Evolutionary conservation across 2,113 vertebrate species (phyloP).

Genomic region (Phycodurus eques): DNA sequence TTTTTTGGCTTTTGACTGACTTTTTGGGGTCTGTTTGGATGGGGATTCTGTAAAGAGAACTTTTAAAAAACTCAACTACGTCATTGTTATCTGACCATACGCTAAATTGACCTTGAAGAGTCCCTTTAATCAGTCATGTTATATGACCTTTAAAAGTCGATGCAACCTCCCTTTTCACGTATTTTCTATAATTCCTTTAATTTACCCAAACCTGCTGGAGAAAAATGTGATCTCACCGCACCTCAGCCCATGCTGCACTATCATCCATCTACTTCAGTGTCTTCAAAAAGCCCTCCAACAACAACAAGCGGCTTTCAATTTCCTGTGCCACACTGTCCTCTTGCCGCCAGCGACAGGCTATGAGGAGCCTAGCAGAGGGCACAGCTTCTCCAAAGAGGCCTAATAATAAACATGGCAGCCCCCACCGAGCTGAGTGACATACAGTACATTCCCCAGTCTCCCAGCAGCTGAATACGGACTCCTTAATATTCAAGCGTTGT

Average conservation of each 20-base stretch:
- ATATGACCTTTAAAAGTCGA: conserved; percentile 34
- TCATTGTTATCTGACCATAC: not conserved
- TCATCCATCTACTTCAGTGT: conserved; percentile 37
- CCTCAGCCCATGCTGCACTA: conserved; percentile 29
- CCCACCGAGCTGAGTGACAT: conserved; percentile 46
- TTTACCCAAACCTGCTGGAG: conserved; percentile 4
- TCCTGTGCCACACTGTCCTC: conserved; percentile 22
- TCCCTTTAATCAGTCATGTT: conserved; percentile 18
- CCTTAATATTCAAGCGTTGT: conserved; percentile 33
- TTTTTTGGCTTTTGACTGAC: too few species aligned
- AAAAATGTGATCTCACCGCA: conserved; percentile 28
- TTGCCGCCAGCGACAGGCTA: conserved; percentile 22
- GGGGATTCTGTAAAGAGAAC: too few species aligned
- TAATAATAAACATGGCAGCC: conserved; percentile 53
- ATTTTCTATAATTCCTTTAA: not conserved
- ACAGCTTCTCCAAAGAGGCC: conserved; percentile 40
- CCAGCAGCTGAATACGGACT: conserved; percentile 25
- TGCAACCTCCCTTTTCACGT: conserved; percentile 6
- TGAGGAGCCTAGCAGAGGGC: conserved; percentile 36
- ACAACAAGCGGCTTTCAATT: conserved; percentile 54
- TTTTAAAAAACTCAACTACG: not conserved
- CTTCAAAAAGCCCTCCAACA: conserved; percentile 46
- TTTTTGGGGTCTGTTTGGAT: too few species aligned
- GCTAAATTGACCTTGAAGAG: not conserved
- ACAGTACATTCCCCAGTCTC: conserved; percentile 27